Evolutionary conservation across 2,797 vertebrate genomes (phyloP).

Genomic region (Poecilia velifera): DNA sequence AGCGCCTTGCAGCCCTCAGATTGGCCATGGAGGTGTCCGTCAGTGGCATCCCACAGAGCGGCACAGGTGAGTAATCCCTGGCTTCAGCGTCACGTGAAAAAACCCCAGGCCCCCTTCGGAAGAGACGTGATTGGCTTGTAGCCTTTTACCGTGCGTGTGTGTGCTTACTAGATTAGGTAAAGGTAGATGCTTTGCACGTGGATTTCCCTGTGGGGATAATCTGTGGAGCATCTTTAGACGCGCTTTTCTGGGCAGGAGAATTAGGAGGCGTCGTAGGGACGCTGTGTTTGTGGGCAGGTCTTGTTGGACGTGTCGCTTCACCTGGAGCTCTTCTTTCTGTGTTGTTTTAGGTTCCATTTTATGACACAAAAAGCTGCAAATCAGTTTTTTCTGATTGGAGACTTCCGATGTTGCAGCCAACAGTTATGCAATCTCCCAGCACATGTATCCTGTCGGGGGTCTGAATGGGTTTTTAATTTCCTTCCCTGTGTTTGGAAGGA

Average conservation of each 20-base stretch:
- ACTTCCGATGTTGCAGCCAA: conserved; percentile 40
- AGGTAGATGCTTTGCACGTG: conserved; percentile 64
- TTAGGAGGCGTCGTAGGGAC: conserved; percentile 48
- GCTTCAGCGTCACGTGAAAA: conserved; percentile 61
- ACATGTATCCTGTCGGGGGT: conserved; percentile 42
- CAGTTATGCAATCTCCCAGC: conserved; percentile 65
- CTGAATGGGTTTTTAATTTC: conserved; percentile 74
- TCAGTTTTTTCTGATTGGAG: conserved; percentile 34
- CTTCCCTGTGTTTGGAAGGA: conserved; percentile 64
- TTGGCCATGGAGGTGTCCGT: conserved; percentile 81
- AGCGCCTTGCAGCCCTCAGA: conserved; percentile 55
- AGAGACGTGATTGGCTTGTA: conserved; percentile 48
- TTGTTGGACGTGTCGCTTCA: conserved; percentile 45
- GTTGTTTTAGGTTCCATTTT: conserved; percentile 18
- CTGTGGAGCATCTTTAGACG: conserved; percentile 69
- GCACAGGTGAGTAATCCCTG: conserved; percentile 76
- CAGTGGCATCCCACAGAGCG: conserved; percentile 68
- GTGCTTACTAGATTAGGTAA: conserved; percentile 58
- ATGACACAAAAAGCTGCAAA: conserved; percentile 30
- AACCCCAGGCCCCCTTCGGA: conserved; percentile 28
- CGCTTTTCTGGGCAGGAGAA: conserved; percentile 66
- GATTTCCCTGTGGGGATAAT: conserved; percentile 65
- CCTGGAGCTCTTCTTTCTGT: conserved; percentile 27
- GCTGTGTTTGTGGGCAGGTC: conserved; percentile 26
- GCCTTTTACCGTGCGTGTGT: conserved; percentile 15